Evolutionary conservation across 1,140 invertebrate genomes (phyloP).

Genomic region (Nomia melanderi): DNA sequence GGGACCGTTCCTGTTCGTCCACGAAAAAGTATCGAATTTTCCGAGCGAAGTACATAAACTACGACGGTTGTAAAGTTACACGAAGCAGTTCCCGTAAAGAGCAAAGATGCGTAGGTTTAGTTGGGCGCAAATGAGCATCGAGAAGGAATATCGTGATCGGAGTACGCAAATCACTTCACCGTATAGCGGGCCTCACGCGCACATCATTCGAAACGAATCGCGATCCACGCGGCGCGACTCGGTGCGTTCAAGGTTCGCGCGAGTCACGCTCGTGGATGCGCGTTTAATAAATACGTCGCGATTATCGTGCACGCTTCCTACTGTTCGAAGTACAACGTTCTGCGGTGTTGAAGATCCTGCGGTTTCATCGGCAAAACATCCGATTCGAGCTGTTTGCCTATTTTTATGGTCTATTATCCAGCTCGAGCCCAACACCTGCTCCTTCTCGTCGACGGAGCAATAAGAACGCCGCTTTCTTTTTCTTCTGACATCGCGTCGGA

Average conservation of each 20-base stretch:
- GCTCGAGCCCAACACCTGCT: neutral
- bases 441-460: neutral
- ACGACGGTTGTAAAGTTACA: too few species aligned
- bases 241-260: neutral
- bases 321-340: neutral
- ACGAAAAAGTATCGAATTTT: too few species aligned
- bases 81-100: too few species aligned
- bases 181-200: too few species aligned
- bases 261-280: neutral
- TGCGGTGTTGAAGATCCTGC: neutral
- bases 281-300: constrained; percentile 29
- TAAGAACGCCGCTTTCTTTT: too few species aligned
- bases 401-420: too few species aligned
- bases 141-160: too few species aligned
- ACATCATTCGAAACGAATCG: neutral
- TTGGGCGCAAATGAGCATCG: neutral
- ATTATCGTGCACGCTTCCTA: constrained; percentile 16
- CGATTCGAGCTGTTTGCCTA: constrained; percentile 23
- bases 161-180: constrained; percentile 7
- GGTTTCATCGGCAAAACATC: constrained; percentile 4
- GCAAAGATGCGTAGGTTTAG: too few species aligned
- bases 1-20: neutral
- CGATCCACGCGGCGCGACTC: neutral
- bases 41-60: too few species aligned
- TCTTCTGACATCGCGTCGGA: too few species aligned